phyloP scores from a whole-genome alignment of 35 echinoderm and acorn worm genomes.

The Ophioderma brevispina region DNA sequence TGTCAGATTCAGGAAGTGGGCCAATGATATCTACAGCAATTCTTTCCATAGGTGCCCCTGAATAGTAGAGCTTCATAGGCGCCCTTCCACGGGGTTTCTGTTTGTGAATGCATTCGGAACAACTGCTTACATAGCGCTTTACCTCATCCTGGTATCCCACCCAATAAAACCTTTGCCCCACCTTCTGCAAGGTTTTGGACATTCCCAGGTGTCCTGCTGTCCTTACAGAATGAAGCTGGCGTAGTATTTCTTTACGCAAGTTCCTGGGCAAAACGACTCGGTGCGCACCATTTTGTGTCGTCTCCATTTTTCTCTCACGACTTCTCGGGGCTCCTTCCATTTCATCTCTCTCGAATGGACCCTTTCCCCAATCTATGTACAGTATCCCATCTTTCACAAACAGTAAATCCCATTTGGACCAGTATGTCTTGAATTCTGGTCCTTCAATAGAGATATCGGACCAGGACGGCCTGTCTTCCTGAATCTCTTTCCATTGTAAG shows the following conservation, averaged over 20 bases:
- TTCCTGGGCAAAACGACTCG: constrained; percentile 35
- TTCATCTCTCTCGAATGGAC: neutral
- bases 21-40: constrained; percentile 53
- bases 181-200: neutral
- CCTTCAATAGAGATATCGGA: neutral
- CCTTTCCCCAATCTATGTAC: neutral
- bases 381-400: neutral
- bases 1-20: constrained; percentile 39
- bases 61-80: neutral
- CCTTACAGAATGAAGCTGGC: constrained; percentile 34
- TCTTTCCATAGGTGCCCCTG: constrained; percentile 35
- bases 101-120: neutral
- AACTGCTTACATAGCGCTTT: neutral
- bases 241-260: constrained; percentile 51
- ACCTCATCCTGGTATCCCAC: neutral
- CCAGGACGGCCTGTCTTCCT: neutral
- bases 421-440: neutral
- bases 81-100: neutral
- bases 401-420: neutral
- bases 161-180: neutral
- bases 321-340: neutral
- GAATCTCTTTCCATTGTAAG: neutral
- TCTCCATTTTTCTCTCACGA: neutral
- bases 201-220: neutral
- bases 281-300: neutral